These are phyloP conservation scores for Caenorhabditis sp. DNA, from an alignment of 2,888 invertebrate species.

Conservation along the genomic window DNA sequence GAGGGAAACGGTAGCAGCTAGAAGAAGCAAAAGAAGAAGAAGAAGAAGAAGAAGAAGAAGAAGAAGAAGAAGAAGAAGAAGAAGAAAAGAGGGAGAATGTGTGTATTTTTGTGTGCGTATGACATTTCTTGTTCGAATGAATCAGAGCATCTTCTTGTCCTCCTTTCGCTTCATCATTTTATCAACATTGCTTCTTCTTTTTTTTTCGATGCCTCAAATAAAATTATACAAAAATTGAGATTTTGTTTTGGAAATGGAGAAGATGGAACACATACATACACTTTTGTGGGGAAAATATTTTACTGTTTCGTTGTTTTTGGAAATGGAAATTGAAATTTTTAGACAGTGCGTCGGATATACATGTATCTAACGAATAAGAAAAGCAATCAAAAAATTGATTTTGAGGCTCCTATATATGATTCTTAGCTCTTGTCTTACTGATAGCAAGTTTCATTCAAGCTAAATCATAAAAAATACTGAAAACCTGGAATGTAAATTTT, in stretches of 20 bases:
- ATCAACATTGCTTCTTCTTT: not conserved
- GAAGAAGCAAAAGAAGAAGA: not conserved
- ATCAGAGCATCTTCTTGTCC: not conserved
- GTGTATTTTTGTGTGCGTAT: not conserved
- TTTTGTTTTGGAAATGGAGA: not conserved
- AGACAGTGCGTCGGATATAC: too few relatives aligned
- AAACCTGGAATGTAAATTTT: too few relatives aligned
- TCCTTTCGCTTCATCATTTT: constrained; percentile 18
- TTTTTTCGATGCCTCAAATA: not conserved
- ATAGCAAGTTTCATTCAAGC: too few relatives aligned
- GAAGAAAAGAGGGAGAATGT: constrained; percentile 1
- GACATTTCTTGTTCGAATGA: not conserved
- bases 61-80: not conserved
- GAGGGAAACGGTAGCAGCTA: constrained; percentile 5
- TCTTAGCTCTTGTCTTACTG: too few relatives aligned
- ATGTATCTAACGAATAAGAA: too few relatives aligned
- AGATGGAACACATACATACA: not conserved
- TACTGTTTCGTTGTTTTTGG: not conserved
- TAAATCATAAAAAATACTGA: too few relatives aligned
- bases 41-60: not conserved
- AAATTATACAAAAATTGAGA: not conserved
- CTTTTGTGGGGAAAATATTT: not conserved
- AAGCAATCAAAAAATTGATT: too few relatives aligned
- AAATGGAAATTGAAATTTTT: too few relatives aligned
- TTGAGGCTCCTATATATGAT: too few relatives aligned